A percentile compares a stretch with the other conserved stretches of the same genome.
Evolutionary conservation across 2,797 vertebrate genomes (phyloP).

Genomic region (Buphagus erythrorhynchus): DNA sequence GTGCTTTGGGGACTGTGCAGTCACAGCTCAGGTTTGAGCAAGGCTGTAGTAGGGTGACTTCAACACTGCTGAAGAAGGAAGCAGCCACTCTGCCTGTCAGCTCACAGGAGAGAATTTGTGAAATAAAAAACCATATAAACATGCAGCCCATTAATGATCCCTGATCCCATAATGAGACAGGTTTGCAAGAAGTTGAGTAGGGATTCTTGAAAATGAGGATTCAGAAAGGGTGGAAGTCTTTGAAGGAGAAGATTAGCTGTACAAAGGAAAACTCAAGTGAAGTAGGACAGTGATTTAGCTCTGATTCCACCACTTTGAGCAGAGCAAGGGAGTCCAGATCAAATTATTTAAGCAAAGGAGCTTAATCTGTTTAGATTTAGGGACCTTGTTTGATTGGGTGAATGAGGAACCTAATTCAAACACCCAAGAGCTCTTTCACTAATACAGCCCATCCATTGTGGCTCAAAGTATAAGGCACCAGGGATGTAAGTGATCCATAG

Average conservation of each 20-base stretch:
- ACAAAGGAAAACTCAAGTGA: not conserved
- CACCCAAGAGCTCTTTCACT: not conserved
- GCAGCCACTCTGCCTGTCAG: not conserved
- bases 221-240: not conserved
- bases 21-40: not conserved
- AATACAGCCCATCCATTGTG: not conserved
- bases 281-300: not conserved
- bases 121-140: not conserved
- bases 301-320: not conserved
- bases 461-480: not conserved
- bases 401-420: not conserved
- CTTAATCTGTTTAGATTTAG: not conserved
- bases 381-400: not conserved
- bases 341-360: not conserved
- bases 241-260: not conserved
- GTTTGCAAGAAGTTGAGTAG: not conserved
- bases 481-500: not conserved
- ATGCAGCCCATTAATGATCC: not conserved
- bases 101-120: not conserved
- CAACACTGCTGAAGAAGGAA: not conserved
- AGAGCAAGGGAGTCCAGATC: not conserved
- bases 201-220: not conserved
- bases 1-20: accelerated
- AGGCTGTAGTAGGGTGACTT: not conserved
- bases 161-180: not conserved